A percentile compares a stretch with the other conserved stretches of the same genome.
Evolutionary conservation across 2,888 invertebrate genomes (phyloP).

Genomic region (Andricus curvator): DNA sequence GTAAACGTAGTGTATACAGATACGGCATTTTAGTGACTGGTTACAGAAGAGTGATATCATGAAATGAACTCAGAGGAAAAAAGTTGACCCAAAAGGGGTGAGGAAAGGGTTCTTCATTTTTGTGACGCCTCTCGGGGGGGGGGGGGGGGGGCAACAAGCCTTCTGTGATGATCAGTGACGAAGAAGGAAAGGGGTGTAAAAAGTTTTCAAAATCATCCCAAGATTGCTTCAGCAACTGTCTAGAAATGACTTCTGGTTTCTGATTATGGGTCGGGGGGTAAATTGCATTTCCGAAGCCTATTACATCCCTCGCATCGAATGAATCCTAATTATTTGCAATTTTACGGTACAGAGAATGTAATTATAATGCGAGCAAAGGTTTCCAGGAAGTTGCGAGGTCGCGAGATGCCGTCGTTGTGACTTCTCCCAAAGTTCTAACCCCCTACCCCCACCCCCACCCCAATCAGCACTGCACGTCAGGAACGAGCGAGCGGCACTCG

Average conservation of each 20-base stretch:
- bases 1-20: too few species aligned
- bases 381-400: constrained; percentile 68
- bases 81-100: too few species aligned
- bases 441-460: constrained; percentile 8
- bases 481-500: constrained; percentile 68
- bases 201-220: background rate
- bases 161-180: too few species aligned
- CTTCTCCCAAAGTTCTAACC: constrained; percentile 59
- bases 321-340: constrained; percentile 75
- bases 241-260: constrained; percentile 44
- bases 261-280: constrained; percentile 52
- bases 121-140: too few species aligned
- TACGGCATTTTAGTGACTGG: too few species aligned
- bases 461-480: constrained; percentile 65
- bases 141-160: too few species aligned
- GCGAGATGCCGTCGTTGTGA: constrained; percentile 66
- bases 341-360: constrained; percentile 72
- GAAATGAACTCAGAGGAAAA: too few species aligned
- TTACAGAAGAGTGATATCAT: too few species aligned
- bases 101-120: too few species aligned
- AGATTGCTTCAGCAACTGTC: background rate
- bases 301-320: constrained; percentile 67
- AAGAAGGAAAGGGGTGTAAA: too few species aligned
- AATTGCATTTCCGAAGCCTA: constrained; percentile 64
- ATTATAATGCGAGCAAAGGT: constrained; percentile 73